Base-by-base conservation (phyloP, 2,797 vertebrate species). In the Odontamblyopus lacepedii region DNA sequence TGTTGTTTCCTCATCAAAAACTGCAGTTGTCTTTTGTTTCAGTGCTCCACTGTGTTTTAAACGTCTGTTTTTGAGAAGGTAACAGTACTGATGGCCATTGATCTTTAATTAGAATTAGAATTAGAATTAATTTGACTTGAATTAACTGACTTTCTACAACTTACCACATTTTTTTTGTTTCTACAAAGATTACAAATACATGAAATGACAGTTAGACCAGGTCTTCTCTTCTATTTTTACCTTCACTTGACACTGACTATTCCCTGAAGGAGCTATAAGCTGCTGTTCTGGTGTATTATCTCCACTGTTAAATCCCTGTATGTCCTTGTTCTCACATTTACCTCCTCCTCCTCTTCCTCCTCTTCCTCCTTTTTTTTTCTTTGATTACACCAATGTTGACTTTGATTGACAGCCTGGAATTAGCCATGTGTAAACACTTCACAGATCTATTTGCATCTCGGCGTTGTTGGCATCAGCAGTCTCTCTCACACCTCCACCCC, bases 351-450 rank as follows among this genome's bases (percentile, higher is more conserved):
- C 62, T 79, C 57, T 13, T n/a, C 67, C 41, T 53, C 44, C 67
- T 80, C 72, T 63, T 69, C 70, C 81, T 48, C 41, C 69, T 78
- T 83, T 77, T 71, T 68, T 57, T 75, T 70, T 23, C 53, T 57
- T 70, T 64, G 56, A 38, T 85, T 82, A 84, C 80, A 63, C 51
- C 76, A 78, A 82, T 82, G 62, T 80, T 71, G 51, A 30, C 18
- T 44, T 71, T 91, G 91, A 93, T 76, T 91, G 91, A 85, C 92
- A 89, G 89, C 69, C 86, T 74, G 87, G 87, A 92, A 90, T 92
- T 92, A 91, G 83, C 78, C 78, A 85, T 74, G 83, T 90, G 89
- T 90, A 91, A 92, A 92, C 90, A 92, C 82, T 81, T 80, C 67
- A 82, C 41, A 76, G 78, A 91, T 81, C 73, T 78, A 92, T 92